Evolutionary conservation across 2,797 vertebrate species (phyloP).

Genomic region (Iguana delicatissima): DNA sequence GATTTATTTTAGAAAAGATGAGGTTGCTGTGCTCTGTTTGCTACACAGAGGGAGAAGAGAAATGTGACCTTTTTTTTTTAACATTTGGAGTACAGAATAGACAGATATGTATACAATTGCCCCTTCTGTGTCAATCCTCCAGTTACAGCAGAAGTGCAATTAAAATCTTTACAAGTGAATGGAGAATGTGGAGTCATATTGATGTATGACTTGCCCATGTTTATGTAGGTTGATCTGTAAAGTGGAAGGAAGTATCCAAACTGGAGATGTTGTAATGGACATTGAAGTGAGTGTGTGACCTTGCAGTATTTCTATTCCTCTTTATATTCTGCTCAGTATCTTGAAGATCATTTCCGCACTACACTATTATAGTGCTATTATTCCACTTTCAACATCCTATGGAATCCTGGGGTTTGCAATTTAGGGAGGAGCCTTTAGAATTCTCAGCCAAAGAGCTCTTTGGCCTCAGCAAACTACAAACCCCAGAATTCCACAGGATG

Average conservation of each 20-base stretch:
- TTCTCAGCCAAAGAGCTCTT: too few relatives aligned
- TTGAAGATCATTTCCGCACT: too few relatives aligned
- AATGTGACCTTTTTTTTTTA: neutral
- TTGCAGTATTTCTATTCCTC: neutral
- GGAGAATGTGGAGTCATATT: neutral
- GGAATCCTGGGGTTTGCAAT: too few relatives aligned
- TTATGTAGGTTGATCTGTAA: neutral
- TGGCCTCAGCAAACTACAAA: too few relatives aligned
- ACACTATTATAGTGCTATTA: too few relatives aligned
- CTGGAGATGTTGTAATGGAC: neutral
- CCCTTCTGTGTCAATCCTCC: slow-evolving; percentile 1
- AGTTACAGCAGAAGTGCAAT: slow-evolving; percentile 29
- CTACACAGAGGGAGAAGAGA: neutral
- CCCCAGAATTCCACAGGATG: too few relatives aligned
- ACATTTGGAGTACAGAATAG: slow-evolving; percentile 34
- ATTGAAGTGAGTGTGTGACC: neutral
- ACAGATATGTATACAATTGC: slow-evolving; percentile 30
- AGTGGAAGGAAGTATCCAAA: neutral
- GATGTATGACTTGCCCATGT: neutral
- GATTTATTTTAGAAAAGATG: slow-evolving; percentile 51
- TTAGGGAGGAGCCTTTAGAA: too few relatives aligned
- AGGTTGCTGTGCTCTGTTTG: fast-evolving
- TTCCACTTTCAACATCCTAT: too few relatives aligned
- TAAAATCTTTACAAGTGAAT: slow-evolving; percentile 1
- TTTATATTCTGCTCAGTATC: too few relatives aligned